phyloP scores from a whole-genome alignment of 1,140 invertebrate genomes.

The Conus ventricosus region DNA sequence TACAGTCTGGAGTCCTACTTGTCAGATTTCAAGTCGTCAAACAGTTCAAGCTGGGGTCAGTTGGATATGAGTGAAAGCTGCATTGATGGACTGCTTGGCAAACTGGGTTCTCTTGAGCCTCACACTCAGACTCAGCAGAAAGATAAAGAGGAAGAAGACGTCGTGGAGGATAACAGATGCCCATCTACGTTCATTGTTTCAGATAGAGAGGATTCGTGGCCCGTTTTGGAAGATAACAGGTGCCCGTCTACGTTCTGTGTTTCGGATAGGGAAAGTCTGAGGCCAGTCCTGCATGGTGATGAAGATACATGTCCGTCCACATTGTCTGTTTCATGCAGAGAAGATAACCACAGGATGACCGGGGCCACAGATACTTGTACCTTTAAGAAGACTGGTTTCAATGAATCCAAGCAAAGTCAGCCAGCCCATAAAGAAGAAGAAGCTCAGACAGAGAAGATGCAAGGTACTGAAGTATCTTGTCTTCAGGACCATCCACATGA shows the following conservation, averaged over 20 bases:
- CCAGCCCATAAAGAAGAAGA: background rate
- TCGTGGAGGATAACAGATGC: background rate
- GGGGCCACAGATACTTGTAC: background rate
- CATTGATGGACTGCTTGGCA: constrained; percentile 13
- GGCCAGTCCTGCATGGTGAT: background rate
- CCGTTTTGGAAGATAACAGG: background rate
- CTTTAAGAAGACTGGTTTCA: background rate
- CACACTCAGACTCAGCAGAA: background rate
- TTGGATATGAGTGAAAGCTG: background rate
- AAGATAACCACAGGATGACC: too few relatives aligned
- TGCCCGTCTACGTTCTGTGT: background rate
- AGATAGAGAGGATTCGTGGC: background rate
- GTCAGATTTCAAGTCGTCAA: background rate
- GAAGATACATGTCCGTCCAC: too few relatives aligned
- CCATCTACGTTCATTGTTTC: constrained; percentile 6
- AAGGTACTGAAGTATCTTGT: background rate
- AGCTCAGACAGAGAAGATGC: background rate
- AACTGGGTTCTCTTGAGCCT: background rate
- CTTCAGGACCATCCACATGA: background rate
- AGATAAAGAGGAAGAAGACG: background rate
- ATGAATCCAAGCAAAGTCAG: background rate
- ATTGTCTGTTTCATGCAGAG: too few relatives aligned
- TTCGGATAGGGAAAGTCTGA: background rate
- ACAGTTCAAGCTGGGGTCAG: constrained; percentile 7
- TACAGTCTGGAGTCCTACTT: background rate